Evolutionary conservation across 2,888 invertebrate genomes (phyloP), one percentile per base, ranked within the genome.

Genomic region (Aquatica leii): DNA sequence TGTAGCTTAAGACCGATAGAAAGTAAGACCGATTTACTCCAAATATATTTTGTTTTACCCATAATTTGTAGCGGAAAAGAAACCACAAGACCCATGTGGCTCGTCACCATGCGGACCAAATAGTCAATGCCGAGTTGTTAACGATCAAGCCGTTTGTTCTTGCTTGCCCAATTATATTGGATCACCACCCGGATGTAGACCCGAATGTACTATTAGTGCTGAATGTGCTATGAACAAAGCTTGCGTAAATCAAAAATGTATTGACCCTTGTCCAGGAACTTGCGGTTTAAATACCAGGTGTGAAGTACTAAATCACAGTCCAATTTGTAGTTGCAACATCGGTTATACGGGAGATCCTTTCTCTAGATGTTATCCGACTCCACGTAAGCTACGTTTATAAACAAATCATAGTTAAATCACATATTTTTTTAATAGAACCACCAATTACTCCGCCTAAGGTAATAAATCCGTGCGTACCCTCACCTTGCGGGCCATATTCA

Each of bases 41-140:
- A 31, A 34, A 12, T 14, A 34, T 11, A 17, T 21, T 8, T 14
- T 24, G 14, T 40, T 40, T 24, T 15, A 50, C 21, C 34, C 1
- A 2, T 50, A 11, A 55, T 14, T 73, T 74, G 51, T 68, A 75
- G 76, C 70, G 62, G 59, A 68, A 3, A 66, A 71, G 64, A 72
- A 70, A 56, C 66, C 68, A 11, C 18, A 49, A 41, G 87, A 66
- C 88, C 89, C 90, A 18, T 92, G 92, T 75, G 77, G 85, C 49
- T 91, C 91, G 50, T 89, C 90, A 46, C 91, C 91, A n/a, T 92
- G 92, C 77, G 92, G 92, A 37, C 88, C 91, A 40, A 91, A 91
- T 74, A 90, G 91, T 78, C 86, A 87, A 77, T 92, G 92, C 80
- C 87, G 88, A 74, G 86, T 88, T 76, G 78, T 88, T 43, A 88